phyloP scores from a whole-genome alignment of 2,797 vertebrate species.

The Syndactyla subalaris region DNA sequence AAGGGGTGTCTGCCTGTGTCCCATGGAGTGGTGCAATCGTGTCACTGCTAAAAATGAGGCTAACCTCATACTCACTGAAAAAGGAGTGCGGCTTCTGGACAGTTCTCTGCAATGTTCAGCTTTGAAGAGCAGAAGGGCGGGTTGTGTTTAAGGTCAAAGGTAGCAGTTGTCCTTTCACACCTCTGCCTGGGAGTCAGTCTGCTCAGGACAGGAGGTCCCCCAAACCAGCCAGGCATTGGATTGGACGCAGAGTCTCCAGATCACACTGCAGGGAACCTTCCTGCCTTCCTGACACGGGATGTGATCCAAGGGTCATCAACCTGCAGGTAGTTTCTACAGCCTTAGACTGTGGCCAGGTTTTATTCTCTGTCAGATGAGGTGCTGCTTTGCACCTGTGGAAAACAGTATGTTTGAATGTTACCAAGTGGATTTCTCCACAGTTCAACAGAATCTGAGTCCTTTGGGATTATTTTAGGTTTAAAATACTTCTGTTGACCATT shows the following conservation, averaged over 20 bases:
- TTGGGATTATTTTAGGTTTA: not conserved
- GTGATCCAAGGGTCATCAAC: rapidly evolving
- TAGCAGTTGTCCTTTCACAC: not conserved
- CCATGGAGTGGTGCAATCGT: not conserved
- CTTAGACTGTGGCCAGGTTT: not conserved
- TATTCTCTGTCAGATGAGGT: not conserved
- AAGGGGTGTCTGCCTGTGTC: not conserved
- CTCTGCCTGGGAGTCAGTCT: not conserved
- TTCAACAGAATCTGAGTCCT: not conserved
- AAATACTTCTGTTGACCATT: not conserved
- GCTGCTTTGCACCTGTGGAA: not conserved
- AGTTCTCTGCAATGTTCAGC: not conserved
- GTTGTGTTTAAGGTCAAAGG: not conserved
- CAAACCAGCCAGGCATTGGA: rapidly evolving
- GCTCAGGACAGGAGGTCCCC: not conserved
- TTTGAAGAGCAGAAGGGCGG: not conserved
- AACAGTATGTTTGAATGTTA: rapidly evolving
- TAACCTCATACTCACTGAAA: not conserved
- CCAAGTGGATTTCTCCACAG: not conserved
- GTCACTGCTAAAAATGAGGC: not conserved
- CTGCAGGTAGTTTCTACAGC: not conserved
- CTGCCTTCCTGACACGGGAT: not conserved
- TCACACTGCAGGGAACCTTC: not conserved
- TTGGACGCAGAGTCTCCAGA: not conserved
- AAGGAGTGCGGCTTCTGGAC: not conserved